A percentile compares a stretch with the other conserved stretches of the same genome.
These are phyloP conservation scores for Chitala chitala DNA, from an alignment of 2,113 vertebrate genomes.

Conservation along the genomic window DNA sequence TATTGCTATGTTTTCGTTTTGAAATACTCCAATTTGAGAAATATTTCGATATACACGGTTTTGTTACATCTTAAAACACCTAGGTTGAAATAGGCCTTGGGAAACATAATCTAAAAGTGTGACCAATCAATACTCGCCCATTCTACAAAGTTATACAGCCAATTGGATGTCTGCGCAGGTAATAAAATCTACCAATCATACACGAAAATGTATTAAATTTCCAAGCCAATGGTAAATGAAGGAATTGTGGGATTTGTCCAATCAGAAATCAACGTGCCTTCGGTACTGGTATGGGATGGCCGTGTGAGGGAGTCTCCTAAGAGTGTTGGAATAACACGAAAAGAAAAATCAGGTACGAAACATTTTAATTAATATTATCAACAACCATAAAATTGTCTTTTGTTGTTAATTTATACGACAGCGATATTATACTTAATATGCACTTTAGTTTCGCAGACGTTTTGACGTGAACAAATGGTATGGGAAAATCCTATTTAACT, in stretches of 20 bases:
- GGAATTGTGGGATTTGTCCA: slow-evolving; percentile 10
- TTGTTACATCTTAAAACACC: too few relatives aligned
- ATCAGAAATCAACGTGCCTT: slow-evolving; percentile 9
- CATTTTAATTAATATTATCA: not conserved
- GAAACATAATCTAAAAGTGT: not conserved
- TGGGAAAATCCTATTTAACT: not conserved
- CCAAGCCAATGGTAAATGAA: slow-evolving; percentile 2
- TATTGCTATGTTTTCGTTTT: not conserved
- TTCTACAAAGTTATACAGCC: not conserved
- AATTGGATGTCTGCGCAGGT: slow-evolving; percentile 9
- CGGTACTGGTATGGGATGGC: slow-evolving; percentile 16
- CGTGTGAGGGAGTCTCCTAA: slow-evolving; percentile 10
- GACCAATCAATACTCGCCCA: slow-evolving; percentile 1
- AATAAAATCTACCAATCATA: slow-evolving; percentile 3
- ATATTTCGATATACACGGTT: not conserved
- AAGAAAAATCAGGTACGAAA: slow-evolving; percentile 23
- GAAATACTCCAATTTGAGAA: not conserved
- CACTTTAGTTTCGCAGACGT: not conserved
- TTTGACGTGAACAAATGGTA: not conserved
- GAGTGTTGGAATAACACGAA: slow-evolving; percentile 20
- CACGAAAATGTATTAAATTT: not conserved
- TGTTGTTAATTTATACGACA: not conserved
- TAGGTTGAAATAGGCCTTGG: too few relatives aligned
- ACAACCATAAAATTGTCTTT: not conserved
- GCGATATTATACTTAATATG: not conserved